phyloP scores from a whole-genome alignment of 2,113 vertebrate genomes.

The Tyto alba region DNA sequence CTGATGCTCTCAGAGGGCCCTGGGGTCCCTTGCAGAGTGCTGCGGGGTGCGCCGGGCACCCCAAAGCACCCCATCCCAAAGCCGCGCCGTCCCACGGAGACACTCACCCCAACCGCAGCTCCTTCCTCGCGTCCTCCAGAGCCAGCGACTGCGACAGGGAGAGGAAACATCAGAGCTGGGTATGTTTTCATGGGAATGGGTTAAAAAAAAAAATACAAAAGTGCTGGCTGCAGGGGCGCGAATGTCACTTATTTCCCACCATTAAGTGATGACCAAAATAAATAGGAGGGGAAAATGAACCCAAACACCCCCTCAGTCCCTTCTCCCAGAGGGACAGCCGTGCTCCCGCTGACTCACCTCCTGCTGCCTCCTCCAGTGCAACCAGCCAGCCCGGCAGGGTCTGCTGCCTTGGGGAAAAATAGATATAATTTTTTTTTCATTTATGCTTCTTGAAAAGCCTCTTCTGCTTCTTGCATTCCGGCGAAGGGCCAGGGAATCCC shows the following conservation, averaged over 20 bases:
- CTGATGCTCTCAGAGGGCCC: not conserved
- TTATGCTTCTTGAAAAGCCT: not conserved
- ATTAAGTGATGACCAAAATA: slow-evolving; percentile 50
- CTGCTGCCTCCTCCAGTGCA: slow-evolving; percentile 70
- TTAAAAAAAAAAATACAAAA: not conserved
- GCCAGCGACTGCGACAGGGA: rapidly evolving
- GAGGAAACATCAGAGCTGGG: not conserved
- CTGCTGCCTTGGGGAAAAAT: not conserved
- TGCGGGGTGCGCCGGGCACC: not conserved
- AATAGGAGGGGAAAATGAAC: slow-evolving; percentile 21
- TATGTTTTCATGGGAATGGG: not conserved
- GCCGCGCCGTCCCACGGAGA: not conserved
- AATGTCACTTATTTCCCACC: slow-evolving; percentile 18
- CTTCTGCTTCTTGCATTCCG: not conserved
- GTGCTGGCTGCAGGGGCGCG: not conserved
- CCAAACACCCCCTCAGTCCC: not conserved
- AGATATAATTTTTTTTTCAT: not conserved
- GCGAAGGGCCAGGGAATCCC: not conserved
- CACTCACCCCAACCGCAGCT: not conserved
- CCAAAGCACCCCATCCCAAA: not conserved
- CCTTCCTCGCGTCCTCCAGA: not conserved
- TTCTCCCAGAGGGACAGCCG: slow-evolving; percentile 58
- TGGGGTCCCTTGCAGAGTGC: rapidly evolving
- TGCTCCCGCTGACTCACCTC: slow-evolving; percentile 74
- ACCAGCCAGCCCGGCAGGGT: not conserved